Evolutionary conservation across 2,797 vertebrate species (phyloP), one percentile per base, ranked within the genome.

Genomic region (Streptopelia turtur): DNA sequence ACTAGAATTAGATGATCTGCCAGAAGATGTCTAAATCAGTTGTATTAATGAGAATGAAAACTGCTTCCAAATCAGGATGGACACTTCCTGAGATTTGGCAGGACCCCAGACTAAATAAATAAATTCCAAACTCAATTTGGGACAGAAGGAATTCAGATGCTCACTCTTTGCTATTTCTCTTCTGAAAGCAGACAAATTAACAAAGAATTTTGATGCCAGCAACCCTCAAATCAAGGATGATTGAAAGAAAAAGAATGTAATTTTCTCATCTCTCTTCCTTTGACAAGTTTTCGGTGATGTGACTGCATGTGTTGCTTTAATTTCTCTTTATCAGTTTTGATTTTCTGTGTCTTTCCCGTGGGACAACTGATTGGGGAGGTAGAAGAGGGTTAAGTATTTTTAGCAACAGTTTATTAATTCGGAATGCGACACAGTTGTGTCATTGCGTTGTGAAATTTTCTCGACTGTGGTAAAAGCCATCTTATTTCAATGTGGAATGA

Each of bases 211-310:
- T 92, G 75, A 79, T 91, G 87, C 93, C 93, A 96, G 83, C 83
- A 95, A 68, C 85, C 76, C 76, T 96, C 92, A 93, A 94, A 88
- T 93, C 76, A 83, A 75, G 65, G 84, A 77, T 93, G 91, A 96
- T 77, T 87, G 94, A 96, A 95, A 93, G 82, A 83, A 95, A 80
- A 92, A 77, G n/a, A 92, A 93, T 87, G 86, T 49, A 57, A 92
- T 93, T 94, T 95, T 96, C 74, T 92, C 64, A 21, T 95, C 72
- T 93, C 43, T 83, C n/a, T 93, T 53, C 78, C 79, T 90, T 25
- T 94, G 88, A 86, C 86, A 93, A 65, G 80, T 93, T 94, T 94
- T 56, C 80, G 72, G 80, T 74, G 76, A 79, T 49, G 47, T 84
- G 74, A 69, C 86, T 90, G 78, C 77, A 76, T 81, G 63, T 71